These are phyloP conservation scores for Acromyrmex charruanus DNA, from an alignment of 1,140 invertebrate species.

Conservation along the genomic window DNA sequence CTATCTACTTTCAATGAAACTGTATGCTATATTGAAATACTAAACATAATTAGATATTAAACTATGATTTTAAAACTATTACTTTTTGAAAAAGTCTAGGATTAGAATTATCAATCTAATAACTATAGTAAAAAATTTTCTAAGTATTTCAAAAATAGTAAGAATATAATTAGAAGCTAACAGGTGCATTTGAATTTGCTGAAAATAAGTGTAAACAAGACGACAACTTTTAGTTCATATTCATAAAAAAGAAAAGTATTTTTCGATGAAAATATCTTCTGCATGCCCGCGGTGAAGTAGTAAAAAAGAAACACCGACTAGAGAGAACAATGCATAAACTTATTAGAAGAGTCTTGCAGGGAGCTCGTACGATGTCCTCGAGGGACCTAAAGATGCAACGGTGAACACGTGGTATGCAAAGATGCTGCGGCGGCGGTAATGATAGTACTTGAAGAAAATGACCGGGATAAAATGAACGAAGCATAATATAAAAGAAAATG, in stretches of 20 bases:
- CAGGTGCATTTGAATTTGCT: background rate
- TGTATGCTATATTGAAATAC: background rate
- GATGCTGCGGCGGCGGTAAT: constrained; percentile 37
- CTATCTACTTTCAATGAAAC: background rate
- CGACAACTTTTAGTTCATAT: background rate
- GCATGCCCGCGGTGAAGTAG: background rate
- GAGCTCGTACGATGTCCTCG: constrained; percentile 20
- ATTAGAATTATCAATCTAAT: background rate
- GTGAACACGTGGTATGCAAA: background rate
- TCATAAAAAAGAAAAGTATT: constrained; percentile 14
- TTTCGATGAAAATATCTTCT: constrained; percentile 17
- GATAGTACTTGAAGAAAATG: constrained; percentile 47
- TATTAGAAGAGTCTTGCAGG: constrained; percentile 43
- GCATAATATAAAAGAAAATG: constrained; percentile 42
- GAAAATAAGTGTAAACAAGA: background rate
- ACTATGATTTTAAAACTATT: background rate
- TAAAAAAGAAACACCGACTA: constrained; percentile 33
- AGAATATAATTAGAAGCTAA: constrained; percentile 1
- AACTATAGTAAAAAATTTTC: background rate
- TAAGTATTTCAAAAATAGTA: constrained; percentile 1
- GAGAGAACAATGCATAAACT: constrained; percentile 62
- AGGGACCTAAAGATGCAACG: background rate
- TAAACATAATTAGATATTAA: background rate
- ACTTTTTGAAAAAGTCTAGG: background rate
- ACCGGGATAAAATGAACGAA: background rate